Evolutionary conservation across 2,113 vertebrate species (phyloP).

Genomic region (Terrapene triunguis): DNA sequence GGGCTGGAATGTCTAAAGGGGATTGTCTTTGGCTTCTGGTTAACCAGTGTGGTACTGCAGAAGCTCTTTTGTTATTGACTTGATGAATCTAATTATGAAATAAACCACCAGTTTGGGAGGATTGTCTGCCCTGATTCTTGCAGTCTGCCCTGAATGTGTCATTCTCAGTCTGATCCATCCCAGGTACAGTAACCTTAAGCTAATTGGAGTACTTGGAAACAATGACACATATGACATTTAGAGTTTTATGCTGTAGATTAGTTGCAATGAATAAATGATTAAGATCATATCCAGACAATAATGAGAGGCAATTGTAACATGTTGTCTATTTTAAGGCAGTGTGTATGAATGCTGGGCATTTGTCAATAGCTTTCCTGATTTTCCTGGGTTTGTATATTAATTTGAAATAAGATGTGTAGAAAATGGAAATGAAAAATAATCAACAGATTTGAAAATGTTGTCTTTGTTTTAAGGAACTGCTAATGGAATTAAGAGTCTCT

Average conservation of each 20-base stretch:
- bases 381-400: not conserved
- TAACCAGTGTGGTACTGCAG: too few species aligned
- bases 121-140: too few species aligned
- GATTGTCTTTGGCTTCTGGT: too few species aligned
- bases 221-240: slow-evolving; percentile 68
- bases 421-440: not conserved
- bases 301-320: not conserved
- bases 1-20: too few species aligned
- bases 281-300: slow-evolving; percentile 42
- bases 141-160: too few species aligned
- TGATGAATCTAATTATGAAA: too few species aligned
- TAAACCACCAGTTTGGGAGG: too few species aligned
- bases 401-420: slow-evolving; percentile 33
- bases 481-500: not conserved
- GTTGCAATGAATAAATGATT: slow-evolving; percentile 44
- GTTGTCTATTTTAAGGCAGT: not conserved
- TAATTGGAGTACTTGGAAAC: slow-evolving; percentile 71
- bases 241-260: slow-evolving; percentile 66
- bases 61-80: too few species aligned
- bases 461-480: not conserved
- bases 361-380: not conserved
- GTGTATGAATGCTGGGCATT: slow-evolving; percentile 5
- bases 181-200: slow-evolving; percentile 66
- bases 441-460: not conserved
- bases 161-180: not conserved